Conservation (phyloP, 2,888 invertebrate species). For the Ormyrus pomaceus region DNA sequence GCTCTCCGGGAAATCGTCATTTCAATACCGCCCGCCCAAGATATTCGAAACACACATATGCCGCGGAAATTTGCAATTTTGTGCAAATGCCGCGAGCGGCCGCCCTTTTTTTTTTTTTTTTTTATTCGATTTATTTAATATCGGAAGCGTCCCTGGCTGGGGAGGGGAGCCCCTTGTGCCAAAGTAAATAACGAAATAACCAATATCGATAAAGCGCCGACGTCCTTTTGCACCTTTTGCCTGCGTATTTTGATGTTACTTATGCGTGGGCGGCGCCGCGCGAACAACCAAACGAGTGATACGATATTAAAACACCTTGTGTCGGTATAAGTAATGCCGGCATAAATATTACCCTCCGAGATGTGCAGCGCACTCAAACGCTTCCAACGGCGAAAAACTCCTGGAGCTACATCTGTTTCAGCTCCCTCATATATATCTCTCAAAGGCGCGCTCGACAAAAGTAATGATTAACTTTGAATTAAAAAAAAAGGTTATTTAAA, state of each 20-base stretch:
- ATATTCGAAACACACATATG: neutral
- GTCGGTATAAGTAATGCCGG: slow-evolving; percentile 55
- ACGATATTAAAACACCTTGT: slow-evolving; percentile 34
- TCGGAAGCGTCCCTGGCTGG: too few relatives aligned
- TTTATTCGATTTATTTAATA: too few relatives aligned
- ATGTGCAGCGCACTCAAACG: neutral
- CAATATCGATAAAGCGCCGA: neutral
- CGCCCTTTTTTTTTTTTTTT: too few relatives aligned
- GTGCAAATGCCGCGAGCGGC: too few relatives aligned
- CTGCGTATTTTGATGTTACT: neutral
- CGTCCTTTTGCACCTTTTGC: neutral
- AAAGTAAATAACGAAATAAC: neutral
- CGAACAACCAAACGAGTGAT: neutral
- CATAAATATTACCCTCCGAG: slow-evolving; percentile 56
- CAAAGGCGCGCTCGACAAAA: too few relatives aligned
- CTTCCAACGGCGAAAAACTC: too few relatives aligned
- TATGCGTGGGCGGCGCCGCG: too few relatives aligned
- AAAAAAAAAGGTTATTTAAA: too few relatives aligned
- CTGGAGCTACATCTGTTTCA: too few relatives aligned
- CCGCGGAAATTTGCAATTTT: too few relatives aligned
- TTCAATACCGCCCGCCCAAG: neutral
- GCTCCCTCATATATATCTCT: too few relatives aligned
- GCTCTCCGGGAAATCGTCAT: slow-evolving; percentile 3
- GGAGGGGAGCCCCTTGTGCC: neutral
- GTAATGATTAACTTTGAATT: too few relatives aligned